Evolutionary conservation across 2,113 vertebrate species (phyloP).

Genomic region (Camelus dromedarius): DNA sequence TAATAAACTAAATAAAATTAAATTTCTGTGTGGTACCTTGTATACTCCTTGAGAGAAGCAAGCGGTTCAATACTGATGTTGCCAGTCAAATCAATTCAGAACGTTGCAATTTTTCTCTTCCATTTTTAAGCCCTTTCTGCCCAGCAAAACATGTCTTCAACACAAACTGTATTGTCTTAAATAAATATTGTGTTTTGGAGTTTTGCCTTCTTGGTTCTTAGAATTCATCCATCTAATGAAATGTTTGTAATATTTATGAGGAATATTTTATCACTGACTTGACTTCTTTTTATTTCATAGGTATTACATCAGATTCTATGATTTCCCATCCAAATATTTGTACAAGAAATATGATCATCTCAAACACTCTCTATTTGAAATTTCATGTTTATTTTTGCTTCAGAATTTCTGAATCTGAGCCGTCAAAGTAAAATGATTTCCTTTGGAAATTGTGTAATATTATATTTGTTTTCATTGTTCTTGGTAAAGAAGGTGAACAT

Average conservation of each 20-base stretch:
- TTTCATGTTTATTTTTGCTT: slow-evolving; percentile 60
- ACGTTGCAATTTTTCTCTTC: slow-evolving; percentile 7
- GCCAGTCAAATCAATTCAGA: background rate
- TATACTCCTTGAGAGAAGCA: background rate
- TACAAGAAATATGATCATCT: slow-evolving; percentile 7
- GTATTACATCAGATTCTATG: background rate
- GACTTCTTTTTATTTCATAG: slow-evolving; percentile 37
- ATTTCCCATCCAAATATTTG: slow-evolving; percentile 47
- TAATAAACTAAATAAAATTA: slow-evolving; percentile 85
- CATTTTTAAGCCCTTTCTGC: background rate
- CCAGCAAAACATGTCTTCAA: background rate
- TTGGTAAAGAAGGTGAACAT: background rate
- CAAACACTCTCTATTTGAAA: background rate
- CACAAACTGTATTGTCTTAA: background rate
- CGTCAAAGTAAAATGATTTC: background rate
- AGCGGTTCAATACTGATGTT: background rate
- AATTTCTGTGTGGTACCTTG: slow-evolving; percentile 62
- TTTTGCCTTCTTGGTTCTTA: slow-evolving; percentile 53
- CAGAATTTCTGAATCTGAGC: background rate
- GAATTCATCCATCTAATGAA: slow-evolving; percentile 25
- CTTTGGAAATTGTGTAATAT: background rate
- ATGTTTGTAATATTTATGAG: slow-evolving; percentile 30
- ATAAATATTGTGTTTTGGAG: slow-evolving; percentile 54
- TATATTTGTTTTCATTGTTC: background rate
- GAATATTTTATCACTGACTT: slow-evolving; percentile 5